phyloP scores from a whole-genome alignment of 2,888 invertebrate genomes.

The Phaedon cochleariae region DNA sequence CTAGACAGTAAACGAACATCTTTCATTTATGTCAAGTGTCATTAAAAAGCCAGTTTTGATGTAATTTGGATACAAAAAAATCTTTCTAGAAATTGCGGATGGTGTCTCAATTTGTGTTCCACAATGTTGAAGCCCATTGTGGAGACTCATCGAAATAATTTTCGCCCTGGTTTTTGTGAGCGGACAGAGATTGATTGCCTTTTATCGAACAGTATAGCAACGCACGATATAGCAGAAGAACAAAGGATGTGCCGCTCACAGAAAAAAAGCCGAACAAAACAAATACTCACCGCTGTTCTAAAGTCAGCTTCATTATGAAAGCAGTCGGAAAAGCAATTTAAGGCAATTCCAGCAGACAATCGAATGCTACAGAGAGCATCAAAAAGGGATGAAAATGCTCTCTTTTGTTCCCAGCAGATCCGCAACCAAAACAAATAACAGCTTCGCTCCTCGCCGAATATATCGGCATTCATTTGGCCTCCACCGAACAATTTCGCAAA shows the following conservation, averaged over 20 bases:
- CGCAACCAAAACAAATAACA: constrained; percentile 52
- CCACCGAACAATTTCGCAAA: constrained; percentile 33
- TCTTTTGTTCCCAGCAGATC: constrained; percentile 45
- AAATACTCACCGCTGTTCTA: constrained; percentile 26
- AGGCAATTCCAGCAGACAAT: constrained; percentile 60
- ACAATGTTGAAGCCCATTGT: too few species aligned
- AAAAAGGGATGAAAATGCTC: constrained; percentile 54
- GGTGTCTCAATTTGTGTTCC: too few species aligned
- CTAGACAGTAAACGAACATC: too few species aligned
- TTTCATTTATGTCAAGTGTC: too few species aligned
- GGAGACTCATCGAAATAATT: neutral
- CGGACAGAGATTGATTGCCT: neutral
- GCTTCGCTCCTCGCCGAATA: constrained; percentile 37
- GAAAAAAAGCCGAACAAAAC: constrained; percentile 3
- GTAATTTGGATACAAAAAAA: too few species aligned
- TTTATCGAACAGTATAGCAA: neutral
- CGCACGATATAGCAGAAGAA: constrained; percentile 1
- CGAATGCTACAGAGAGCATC: constrained; percentile 55
- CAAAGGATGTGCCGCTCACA: constrained; percentile 10
- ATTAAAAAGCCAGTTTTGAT: too few species aligned
- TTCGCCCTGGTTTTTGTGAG: neutral
- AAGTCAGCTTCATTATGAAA: constrained; percentile 57
- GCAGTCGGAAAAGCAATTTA: constrained; percentile 59
- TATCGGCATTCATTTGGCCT: constrained; percentile 40
- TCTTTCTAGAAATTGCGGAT: too few species aligned